These are phyloP conservation scores for Cebus imitator DNA, from an alignment of 2,113 vertebrate genomes.

Conservation along the genomic window DNA sequence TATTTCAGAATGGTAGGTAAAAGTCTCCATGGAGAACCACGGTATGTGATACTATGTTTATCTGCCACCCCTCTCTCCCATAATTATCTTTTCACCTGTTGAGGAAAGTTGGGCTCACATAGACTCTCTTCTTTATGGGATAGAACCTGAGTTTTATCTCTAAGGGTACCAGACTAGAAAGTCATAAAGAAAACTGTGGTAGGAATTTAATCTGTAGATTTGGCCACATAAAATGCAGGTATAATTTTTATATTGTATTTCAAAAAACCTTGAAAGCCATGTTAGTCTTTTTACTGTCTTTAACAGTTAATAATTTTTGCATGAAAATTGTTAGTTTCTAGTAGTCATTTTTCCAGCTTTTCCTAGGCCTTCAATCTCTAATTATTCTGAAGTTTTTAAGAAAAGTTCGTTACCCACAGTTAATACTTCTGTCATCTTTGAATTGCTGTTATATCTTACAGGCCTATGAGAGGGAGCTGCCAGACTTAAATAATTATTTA, in stretches of 20 bases:
- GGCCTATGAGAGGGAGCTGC: neutral
- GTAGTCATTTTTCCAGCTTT: constrained; percentile 7
- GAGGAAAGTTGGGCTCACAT: constrained; percentile 15
- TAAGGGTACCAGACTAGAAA: neutral
- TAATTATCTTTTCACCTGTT: neutral
- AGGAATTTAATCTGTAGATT: constrained; percentile 15
- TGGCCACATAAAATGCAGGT: neutral
- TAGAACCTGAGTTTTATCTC: neutral
- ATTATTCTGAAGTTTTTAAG: constrained; percentile 31
- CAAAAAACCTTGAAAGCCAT: neutral
- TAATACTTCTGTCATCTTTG: neutral
- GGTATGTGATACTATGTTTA: neutral
- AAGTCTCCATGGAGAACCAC: constrained; percentile 3
- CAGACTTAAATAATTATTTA: neutral
- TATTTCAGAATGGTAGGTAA: constrained; percentile 31
- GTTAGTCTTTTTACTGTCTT: neutral
- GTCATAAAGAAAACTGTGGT: neutral
- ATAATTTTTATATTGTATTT: constrained; percentile 45
- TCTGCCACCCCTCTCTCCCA: neutral
- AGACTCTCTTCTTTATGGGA: neutral
- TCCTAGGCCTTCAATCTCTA: neutral
- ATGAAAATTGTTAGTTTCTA: neutral
- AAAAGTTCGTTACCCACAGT: neutral
- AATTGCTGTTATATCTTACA: constrained; percentile 33
- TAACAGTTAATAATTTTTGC: constrained; percentile 16